phyloP scores from a whole-genome alignment of 2,113 vertebrate species.

The Helogale parvula region DNA sequence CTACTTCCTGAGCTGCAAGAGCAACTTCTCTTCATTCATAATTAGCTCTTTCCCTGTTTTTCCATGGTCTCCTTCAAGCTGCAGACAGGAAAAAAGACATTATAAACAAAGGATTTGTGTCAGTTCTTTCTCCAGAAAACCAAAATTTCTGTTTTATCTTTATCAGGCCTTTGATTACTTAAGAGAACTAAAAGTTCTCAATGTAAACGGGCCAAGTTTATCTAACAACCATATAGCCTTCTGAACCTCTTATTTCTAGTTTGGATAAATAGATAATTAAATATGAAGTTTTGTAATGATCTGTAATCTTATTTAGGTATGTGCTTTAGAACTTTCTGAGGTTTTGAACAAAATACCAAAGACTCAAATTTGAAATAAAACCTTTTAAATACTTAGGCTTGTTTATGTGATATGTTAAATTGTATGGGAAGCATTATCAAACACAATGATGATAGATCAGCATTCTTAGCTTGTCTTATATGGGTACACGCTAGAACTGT shows the following conservation, averaged over 20 bases:
- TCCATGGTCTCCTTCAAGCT: too few relatives aligned
- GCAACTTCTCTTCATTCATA: not conserved
- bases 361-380: too few relatives aligned
- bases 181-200: too few relatives aligned
- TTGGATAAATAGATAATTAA: not conserved
- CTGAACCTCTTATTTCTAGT: not conserved
- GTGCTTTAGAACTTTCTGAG: not conserved
- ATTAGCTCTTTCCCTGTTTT: not conserved
- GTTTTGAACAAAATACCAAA: not conserved
- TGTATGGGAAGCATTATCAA: not conserved
- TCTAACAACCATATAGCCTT: not conserved
- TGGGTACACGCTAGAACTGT: not conserved
- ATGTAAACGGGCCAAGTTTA: not conserved
- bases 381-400: not conserved
- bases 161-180: too few relatives aligned
- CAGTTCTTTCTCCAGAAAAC: too few relatives aligned
- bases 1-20: not conserved
- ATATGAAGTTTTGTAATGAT: not conserved
- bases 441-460: not conserved
- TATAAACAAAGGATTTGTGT: too few relatives aligned
- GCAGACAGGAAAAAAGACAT: too few relatives aligned
- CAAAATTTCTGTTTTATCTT: too few relatives aligned
- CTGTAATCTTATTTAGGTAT: not conserved
- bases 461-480: not conserved
- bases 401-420: not conserved